Evolutionary conservation across 2,797 vertebrate species (phyloP).

Genomic region (Diplodus puntazzo): DNA sequence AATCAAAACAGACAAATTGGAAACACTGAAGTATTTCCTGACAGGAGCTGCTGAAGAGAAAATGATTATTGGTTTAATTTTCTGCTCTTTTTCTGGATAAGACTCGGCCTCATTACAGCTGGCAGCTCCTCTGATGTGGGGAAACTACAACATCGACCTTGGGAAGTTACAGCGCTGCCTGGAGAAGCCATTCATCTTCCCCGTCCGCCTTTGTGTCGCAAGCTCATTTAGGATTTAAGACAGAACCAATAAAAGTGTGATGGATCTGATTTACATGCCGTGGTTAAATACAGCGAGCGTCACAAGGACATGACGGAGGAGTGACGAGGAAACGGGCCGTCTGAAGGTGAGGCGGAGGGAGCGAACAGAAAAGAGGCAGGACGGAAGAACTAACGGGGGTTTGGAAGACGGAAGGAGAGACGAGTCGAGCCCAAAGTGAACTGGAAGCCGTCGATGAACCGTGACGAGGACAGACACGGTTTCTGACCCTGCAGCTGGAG

Average conservation of each 20-base stretch:
- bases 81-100: not conserved
- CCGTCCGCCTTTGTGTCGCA: slow-evolving; percentile 16
- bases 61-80: slow-evolving; percentile 50
- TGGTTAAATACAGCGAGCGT: not conserved
- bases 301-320: not conserved
- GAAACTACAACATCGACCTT: slow-evolving; percentile 50
- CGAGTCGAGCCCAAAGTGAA: too few relatives aligned
- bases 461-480: too few relatives aligned
- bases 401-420: not conserved
- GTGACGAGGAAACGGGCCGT: not conserved
- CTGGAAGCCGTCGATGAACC: too few relatives aligned
- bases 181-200: slow-evolving; percentile 30
- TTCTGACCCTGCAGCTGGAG: too few relatives aligned
- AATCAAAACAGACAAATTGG: slow-evolving; percentile 30
- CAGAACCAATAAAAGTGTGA: slow-evolving; percentile 44
- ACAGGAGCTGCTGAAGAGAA: slow-evolving; percentile 17
- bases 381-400: not conserved
- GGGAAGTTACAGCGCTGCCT: slow-evolving; percentile 28
- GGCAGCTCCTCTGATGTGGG: slow-evolving; percentile 43
- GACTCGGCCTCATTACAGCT: slow-evolving; percentile 34
- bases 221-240: slow-evolving; percentile 54
- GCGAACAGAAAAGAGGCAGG: not conserved
- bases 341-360: not conserved
- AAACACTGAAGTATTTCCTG: slow-evolving; percentile 4
- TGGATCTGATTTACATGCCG: slow-evolving; percentile 51